Evolutionary conservation across 2,888 invertebrate genomes (phyloP).

Genomic region (Galeruca laticollis): DNA sequence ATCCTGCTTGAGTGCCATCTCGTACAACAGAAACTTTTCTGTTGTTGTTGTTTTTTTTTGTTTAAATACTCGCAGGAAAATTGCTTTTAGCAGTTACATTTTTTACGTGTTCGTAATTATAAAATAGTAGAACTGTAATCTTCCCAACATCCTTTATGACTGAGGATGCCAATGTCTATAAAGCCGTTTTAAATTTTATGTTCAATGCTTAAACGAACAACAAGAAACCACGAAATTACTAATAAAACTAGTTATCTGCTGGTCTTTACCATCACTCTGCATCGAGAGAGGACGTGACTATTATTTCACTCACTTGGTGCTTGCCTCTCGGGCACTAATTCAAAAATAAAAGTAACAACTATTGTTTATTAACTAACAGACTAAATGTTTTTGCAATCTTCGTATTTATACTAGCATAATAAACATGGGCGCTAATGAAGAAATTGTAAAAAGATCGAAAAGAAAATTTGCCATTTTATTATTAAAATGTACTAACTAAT

Average conservation of each 20-base stretch:
- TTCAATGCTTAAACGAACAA: conserved; percentile 4
- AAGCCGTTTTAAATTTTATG: conserved; percentile 7
- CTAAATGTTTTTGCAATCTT: background rate
- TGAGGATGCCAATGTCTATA: conserved; percentile 12
- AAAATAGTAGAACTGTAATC: conserved; percentile 24
- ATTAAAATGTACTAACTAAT: background rate
- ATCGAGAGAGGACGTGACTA: conserved; percentile 4
- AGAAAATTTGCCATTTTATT: background rate
- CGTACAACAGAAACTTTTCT: background rate
- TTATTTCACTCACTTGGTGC: background rate
- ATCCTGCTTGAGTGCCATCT: too few relatives aligned
- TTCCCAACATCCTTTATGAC: conserved; percentile 21
- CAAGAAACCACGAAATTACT: conserved; percentile 10
- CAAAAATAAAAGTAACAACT: conserved; percentile 5
- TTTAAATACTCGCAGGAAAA: background rate
- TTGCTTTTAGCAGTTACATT: conserved; percentile 23
- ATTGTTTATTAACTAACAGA: conserved; percentile 6
- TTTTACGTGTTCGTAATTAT: conserved; percentile 18
- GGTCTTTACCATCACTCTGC: background rate
- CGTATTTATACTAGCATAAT: conserved; percentile 1
- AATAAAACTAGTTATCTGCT: conserved; percentile 11
- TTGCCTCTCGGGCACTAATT: background rate
- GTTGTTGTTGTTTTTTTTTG: background rate
- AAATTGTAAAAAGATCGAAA: background rate
- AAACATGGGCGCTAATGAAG: conserved; percentile 7